Base-by-base conservation (phyloP, 92 coral and sea anemone genomes). In the Pocillopora grandis region DNA sequence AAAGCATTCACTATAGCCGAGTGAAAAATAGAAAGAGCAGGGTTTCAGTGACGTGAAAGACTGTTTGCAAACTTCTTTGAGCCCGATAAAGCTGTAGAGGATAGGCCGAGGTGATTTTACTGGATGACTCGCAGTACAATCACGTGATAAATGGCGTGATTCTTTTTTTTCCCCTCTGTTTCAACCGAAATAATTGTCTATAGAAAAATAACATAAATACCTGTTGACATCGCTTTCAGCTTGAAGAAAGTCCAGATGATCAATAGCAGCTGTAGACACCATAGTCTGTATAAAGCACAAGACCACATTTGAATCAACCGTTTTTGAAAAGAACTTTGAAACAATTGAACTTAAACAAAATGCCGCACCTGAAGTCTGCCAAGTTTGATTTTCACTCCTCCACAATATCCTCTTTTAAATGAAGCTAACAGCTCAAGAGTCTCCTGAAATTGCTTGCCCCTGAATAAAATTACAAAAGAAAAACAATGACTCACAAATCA, bases 391-490 rank as follows among this genome's bases (percentile, higher is more conserved):
- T 91, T 94, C 31, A 95, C 92, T 14, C 98, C 99, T 42, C 92
- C 92, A 57, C 99, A 96, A 71, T 90, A 88, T 9, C 98, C 99
- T 64, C 94, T 94, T 78, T 96, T 96, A 82, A 96, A 96, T 18
- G 95, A 87, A 5, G 99, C 99, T 86, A 96, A 78, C 78, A 96
- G 88, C 33, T 92, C 95, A 42, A 96, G 88, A 77, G 94, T 90
- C 80, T 94, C 98, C 20, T 93, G 92, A 58, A 96, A 96, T 75
- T 96, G 99, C 66, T 93, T 90, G 27, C 99, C 99, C 68, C 98
- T 96, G 71, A 33, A 27, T 55, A 73, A 15, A 75, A 31, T 58
- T 33, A 17, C 5, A 49, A 37, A 33, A 69, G 18, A 55, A 56
- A 27, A 6, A 52, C 13, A 13, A 31, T 37, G 42, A 68, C 16